Conservation (phyloP, 2,888 invertebrate species). For the Pristionchus entomophagus region DNA sequence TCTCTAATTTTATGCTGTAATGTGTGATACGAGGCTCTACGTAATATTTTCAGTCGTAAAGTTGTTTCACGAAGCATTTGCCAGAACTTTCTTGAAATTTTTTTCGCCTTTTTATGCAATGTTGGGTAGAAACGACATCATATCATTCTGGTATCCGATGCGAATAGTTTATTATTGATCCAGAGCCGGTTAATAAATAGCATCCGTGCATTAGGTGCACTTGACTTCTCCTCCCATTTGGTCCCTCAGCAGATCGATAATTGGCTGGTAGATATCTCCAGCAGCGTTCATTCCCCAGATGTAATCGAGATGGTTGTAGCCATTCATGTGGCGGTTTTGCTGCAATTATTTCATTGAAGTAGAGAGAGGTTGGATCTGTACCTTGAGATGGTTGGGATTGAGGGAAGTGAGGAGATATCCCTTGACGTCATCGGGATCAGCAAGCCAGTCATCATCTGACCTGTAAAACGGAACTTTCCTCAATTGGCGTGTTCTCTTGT, state of each 20-base stretch:
- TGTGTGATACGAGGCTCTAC: no score
- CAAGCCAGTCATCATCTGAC: constrained; percentile 66
- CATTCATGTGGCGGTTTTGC: constrained; percentile 56
- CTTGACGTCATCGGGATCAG: constrained; percentile 59
- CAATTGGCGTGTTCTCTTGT: no score
- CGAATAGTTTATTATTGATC: background rate
- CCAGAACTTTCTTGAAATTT: no score
- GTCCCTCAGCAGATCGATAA: constrained; percentile 53
- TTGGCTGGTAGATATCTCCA: constrained; percentile 57
- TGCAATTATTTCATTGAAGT: background rate
- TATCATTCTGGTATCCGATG: no score
- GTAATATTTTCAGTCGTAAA: no score
- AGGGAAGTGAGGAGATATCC: constrained; percentile 55
- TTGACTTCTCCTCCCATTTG: constrained; percentile 24
- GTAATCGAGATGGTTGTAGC: constrained; percentile 66
- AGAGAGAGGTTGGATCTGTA: background rate
- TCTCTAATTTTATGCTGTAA: no score
- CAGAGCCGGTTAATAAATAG: no score
- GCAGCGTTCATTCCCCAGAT: constrained; percentile 65
- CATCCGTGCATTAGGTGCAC: constrained; percentile 9
- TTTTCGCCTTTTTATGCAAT: no score
- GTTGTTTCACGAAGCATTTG: no score
- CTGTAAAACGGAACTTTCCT: no score
- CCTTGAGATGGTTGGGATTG: constrained; percentile 54
- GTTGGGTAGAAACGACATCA: no score